Evolutionary conservation across 2,888 invertebrate genomes (phyloP), one percentile per base, ranked within the genome.

Genomic region (Galerucella nymphaeae): DNA sequence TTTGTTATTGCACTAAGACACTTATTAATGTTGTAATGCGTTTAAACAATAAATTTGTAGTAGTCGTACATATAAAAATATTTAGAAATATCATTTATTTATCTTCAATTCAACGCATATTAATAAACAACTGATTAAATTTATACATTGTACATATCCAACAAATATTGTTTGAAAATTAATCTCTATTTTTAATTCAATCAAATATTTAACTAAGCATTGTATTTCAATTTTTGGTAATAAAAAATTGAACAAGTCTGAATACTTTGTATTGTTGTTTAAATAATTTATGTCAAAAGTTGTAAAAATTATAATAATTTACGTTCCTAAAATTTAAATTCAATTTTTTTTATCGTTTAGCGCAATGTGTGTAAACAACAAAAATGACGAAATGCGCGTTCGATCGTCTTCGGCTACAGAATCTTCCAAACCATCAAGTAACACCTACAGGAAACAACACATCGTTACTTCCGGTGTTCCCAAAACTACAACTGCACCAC

Each of bases 401-500:
- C 88, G 93, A 74, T 93, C 93, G 66, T 91, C 91, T 53, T 93
- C 93, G 38, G 92, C 92, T 11, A 92, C 90, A 59, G 94, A 94
- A 84, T 90, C 92, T 65, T 90, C 92, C 38, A 91, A 92, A 82
- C 92, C 93, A 0, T 89, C 93, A 0, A 90, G 89, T 81, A 90
- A 89, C 55, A 89, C 90, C 81, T 88, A 90, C 72, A 90, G 90
- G 13, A 76, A 70, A 63, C 74, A 72, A 30, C 41, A 67, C 6
- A 62, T 66, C 8, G 16, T 16, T 10, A 53, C 53, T n/a, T 65
- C 72, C 13, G 75, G 74, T 13, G 23, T 73, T 53, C 75, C 68
- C 66, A 80, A 77, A 70, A 38, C 73, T 2, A 70, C 76, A 53
- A 66, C 78, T 45, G 13, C 42, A 42, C 61, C 61, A n/a, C 16